These are phyloP conservation scores for Hylaeus volcanicus DNA, from an alignment of 1,140 invertebrate genomes.

Conservation along the genomic window DNA sequence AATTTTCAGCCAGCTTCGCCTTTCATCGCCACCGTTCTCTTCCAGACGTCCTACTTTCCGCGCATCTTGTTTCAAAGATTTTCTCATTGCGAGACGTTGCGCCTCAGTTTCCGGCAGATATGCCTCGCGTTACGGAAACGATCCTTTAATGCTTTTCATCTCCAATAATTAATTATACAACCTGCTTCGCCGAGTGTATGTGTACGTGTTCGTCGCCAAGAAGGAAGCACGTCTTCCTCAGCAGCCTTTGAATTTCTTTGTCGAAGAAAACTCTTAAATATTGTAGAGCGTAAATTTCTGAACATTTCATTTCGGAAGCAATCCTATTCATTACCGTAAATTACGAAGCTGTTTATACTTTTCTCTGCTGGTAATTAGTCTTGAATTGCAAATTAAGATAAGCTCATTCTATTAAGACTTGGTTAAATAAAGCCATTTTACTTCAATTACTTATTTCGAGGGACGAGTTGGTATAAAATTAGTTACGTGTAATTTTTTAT, in stretches of 20 bases:
- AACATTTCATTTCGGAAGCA: not conserved
- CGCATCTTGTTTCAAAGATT: constrained; percentile 5
- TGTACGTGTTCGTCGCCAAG: not conserved
- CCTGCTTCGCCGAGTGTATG: no score
- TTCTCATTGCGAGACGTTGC: not conserved
- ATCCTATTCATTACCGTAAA: not conserved
- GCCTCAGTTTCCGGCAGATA: not conserved
- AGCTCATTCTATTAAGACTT: no score
- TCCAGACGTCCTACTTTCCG: constrained; percentile 21
- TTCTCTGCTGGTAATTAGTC: not conserved
- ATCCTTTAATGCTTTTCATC: not conserved
- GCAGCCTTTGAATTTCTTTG: not conserved
- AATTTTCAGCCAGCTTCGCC: constrained; percentile 8
- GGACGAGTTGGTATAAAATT: no score
- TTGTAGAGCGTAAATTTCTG: not conserved
- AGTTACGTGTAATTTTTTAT: no score
- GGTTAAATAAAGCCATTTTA: no score
- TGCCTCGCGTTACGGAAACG: not conserved
- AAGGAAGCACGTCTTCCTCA: no score
- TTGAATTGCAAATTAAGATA: not conserved
- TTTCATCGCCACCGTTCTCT: not conserved
- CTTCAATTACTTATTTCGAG: no score
- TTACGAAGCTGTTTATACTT: not conserved
- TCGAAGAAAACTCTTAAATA: not conserved
- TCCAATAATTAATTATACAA: constrained; percentile 13